These are phyloP conservation scores for Aporophyla lueneburgensis DNA, from an alignment of 2,888 invertebrate genomes.

Conservation along the genomic window DNA sequence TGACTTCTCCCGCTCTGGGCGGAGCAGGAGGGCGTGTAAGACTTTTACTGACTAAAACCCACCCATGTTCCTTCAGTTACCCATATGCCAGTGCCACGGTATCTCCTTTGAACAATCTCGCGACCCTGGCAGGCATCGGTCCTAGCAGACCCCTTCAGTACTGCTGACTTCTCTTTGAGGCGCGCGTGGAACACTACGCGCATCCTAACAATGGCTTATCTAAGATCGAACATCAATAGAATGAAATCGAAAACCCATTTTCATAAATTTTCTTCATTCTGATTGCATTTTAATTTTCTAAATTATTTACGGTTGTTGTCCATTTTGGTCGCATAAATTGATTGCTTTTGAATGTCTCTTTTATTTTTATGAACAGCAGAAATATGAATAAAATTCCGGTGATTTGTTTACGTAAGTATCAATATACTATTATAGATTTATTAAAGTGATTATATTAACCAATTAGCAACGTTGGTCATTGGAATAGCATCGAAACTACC, in stretches of 20 bases:
- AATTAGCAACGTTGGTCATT: background rate
- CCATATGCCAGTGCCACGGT: too few relatives aligned
- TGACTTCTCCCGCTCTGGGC: too few relatives aligned
- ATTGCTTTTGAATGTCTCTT: conserved; percentile 28
- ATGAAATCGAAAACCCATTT: conserved; percentile 25
- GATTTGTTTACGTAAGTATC: conserved; percentile 43
- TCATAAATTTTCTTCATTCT: background rate
- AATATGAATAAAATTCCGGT: conserved; percentile 30
- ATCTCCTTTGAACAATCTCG: too few relatives aligned
- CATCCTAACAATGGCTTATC: conserved; percentile 16
- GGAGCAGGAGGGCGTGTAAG: too few relatives aligned
- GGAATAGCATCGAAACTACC: background rate
- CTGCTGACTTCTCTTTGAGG: too few relatives aligned
- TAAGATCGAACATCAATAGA: background rate
- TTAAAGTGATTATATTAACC: background rate
- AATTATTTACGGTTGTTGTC: conserved; percentile 28
- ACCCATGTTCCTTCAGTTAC: too few relatives aligned
- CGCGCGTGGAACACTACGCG: too few relatives aligned
- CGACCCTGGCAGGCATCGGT: too few relatives aligned
- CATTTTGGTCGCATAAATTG: background rate
- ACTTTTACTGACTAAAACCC: too few relatives aligned
- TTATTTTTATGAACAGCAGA: background rate
- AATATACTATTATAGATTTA: background rate
- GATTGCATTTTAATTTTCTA: conserved; percentile 38
- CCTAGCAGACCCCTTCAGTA: too few relatives aligned